Conservation (phyloP, 2,888 invertebrate genomes). For the Glaucopsyche alexis region DNA sequence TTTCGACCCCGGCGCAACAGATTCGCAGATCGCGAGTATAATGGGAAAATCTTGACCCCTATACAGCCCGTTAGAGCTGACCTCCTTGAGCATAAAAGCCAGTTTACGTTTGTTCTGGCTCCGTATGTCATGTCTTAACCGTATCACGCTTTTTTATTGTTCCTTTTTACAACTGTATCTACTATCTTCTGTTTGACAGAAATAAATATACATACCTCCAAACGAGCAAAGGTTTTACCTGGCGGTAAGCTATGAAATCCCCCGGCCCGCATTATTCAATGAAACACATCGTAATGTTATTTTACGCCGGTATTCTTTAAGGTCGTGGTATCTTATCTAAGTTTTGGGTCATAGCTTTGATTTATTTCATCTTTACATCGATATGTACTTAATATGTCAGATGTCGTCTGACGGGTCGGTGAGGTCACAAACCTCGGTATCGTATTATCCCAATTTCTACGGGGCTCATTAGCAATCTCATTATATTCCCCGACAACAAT, state of each 20-base stretch:
- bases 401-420: not conserved
- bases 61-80: constrained; percentile 15
- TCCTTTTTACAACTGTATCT: not conserved
- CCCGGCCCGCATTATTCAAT: too few species aligned
- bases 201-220: too few species aligned
- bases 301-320: too few species aligned
- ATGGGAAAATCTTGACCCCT: constrained; percentile 15
- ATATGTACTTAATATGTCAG: not conserved
- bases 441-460: not conserved
- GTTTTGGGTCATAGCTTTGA: not conserved
- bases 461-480: not conserved
- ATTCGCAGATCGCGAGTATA: constrained; percentile 11
- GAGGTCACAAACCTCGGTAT: not conserved
- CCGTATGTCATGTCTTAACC: not conserved
- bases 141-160: constrained; percentile 1
- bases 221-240: too few species aligned
- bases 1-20: constrained; percentile 10
- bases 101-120: constrained; percentile 12
- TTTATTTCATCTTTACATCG: not conserved
- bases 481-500: not conserved
- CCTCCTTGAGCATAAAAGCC: constrained; percentile 6
- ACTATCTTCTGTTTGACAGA: too few species aligned
- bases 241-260: too few species aligned
- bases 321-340: not conserved
- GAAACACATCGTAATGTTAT: too few species aligned